These are phyloP conservation scores for Trachops cirrhosus DNA, from an alignment of 2,797 vertebrate species.

Conservation along the genomic window DNA sequence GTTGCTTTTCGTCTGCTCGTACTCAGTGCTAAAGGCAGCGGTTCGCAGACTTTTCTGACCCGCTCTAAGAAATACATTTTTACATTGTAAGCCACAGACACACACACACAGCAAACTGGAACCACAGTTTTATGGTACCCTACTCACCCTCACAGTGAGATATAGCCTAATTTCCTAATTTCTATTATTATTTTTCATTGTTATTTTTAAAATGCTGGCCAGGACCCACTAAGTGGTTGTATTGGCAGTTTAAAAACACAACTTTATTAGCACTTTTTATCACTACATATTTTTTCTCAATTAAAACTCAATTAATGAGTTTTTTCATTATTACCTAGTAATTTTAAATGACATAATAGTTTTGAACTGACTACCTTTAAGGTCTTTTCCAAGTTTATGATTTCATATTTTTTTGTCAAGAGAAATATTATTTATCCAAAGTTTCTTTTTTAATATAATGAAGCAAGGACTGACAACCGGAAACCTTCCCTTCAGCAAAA, in stretches of 20 bases:
- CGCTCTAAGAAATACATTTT: background rate
- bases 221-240: background rate
- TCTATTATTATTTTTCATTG: background rate
- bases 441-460: background rate
- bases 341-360: slow-evolving; percentile 1
- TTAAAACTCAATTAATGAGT: background rate
- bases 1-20: background rate
- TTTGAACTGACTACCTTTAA: background rate
- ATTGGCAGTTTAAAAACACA: background rate
- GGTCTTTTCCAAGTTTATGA: background rate
- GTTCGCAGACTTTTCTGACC: background rate
- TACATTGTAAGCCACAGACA: background rate
- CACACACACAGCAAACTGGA: background rate
- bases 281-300: background rate
- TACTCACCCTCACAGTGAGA: background rate
- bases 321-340: background rate
- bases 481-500: background rate
- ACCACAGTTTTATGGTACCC: background rate
- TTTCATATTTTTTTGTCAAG: background rate
- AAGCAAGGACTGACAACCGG: slow-evolving; percentile 10
- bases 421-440: background rate
- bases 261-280: background rate
- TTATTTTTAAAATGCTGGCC: background rate
- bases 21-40: background rate
- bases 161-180: background rate